Conservation (phyloP, 2,888 invertebrate genomes). For the Cantharis lateralis region DNA sequence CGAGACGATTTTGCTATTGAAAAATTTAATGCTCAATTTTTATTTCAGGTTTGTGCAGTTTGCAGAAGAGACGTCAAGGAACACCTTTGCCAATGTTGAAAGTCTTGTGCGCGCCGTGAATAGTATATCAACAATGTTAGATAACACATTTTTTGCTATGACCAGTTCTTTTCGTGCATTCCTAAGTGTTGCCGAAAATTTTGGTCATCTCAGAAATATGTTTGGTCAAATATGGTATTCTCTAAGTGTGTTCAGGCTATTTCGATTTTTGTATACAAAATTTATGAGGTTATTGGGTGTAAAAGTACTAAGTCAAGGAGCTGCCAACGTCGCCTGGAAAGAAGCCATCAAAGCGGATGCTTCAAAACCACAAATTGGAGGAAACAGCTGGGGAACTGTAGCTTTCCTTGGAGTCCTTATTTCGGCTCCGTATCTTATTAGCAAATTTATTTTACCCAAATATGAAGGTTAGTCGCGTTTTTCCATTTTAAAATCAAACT, state of each 20-base stretch:
- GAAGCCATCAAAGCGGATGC: conserved; percentile 55
- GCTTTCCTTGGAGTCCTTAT: conserved; percentile 88
- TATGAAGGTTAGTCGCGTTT: conserved; percentile 63
- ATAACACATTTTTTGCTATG: conserved; percentile 94
- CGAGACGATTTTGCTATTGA: too few relatives aligned
- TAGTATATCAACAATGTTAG: conserved; percentile 94
- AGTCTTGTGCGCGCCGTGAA: conserved; percentile 86
- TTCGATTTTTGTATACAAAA: conserved; percentile 81
- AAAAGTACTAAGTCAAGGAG: conserved; percentile 49
- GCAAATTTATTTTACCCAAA: conserved; percentile 76
- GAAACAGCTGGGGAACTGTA: conserved; percentile 84
- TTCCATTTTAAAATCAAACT: background rate
- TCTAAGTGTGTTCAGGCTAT: conserved; percentile 77
- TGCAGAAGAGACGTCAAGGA: conserved; percentile 89
- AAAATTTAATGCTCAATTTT: background rate
- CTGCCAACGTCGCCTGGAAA: conserved; percentile 53
- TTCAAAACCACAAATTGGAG: conserved; percentile 44
- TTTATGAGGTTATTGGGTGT: conserved; percentile 72
- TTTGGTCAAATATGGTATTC: conserved; percentile 88
- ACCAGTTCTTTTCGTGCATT: conserved; percentile 95
- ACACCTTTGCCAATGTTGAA: conserved; percentile 94
- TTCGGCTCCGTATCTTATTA: conserved; percentile 90
- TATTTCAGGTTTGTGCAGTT: conserved; percentile 74
- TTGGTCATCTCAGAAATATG: conserved; percentile 80
- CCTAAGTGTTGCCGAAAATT: conserved; percentile 94